Evolutionary conservation across 2,113 vertebrate species (phyloP).

Genomic region (Sarotherodon lohbergeri): DNA sequence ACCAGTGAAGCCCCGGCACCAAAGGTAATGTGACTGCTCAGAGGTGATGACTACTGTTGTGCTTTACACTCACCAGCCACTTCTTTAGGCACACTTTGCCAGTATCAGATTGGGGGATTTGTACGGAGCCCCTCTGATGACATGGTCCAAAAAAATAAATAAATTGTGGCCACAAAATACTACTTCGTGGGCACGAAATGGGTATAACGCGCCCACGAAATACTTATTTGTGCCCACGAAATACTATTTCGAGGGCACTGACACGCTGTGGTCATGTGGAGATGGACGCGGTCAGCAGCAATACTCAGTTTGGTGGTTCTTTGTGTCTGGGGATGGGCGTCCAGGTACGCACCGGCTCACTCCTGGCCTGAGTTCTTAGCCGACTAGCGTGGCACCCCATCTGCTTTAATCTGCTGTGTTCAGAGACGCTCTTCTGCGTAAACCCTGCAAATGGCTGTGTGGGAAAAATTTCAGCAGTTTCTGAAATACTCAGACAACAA

Average conservation of each 20-base stretch:
- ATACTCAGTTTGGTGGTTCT: not conserved
- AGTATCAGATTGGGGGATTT: not conserved
- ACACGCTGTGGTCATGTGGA: not conserved
- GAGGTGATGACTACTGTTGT: not conserved
- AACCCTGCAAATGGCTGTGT: not conserved
- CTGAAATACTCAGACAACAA: not conserved
- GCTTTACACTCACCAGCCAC: not conserved
- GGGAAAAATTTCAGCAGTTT: not conserved
- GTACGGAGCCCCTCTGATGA: too few relatives aligned
- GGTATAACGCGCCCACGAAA: too few relatives aligned
- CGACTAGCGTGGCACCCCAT: not conserved
- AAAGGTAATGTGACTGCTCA: slow-evolving; percentile 27
- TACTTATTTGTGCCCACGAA: too few relatives aligned
- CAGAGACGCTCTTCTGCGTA: not conserved
- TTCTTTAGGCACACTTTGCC: not conserved
- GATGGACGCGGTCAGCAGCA: not conserved
- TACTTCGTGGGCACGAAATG: too few relatives aligned
- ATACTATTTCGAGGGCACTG: not conserved
- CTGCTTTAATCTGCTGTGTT: not conserved
- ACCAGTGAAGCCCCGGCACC: slow-evolving; percentile 25
- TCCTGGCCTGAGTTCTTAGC: not conserved
- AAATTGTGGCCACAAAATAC: too few relatives aligned
- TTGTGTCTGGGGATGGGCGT: too few relatives aligned
- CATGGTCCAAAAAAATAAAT: too few relatives aligned
- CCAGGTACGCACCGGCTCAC: too few relatives aligned